Percentiles rank a stretch among this genome's conserved stretches.
These are phyloP conservation scores for Tethea ocularis DNA, from an alignment of 2,888 invertebrate genomes.

Conservation along the genomic window DNA sequence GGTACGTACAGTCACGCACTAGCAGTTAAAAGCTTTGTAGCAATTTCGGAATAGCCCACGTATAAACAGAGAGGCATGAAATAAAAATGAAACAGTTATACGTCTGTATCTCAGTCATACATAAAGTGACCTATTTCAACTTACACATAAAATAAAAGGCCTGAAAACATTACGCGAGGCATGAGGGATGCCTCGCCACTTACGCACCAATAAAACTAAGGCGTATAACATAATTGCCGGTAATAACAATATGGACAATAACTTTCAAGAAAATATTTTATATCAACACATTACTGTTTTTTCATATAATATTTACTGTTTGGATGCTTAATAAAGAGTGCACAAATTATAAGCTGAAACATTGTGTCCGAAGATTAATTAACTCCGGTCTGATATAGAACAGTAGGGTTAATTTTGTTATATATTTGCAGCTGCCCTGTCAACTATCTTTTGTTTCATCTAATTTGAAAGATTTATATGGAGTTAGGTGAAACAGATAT, in stretches of 20 bases:
- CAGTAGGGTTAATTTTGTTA: too few relatives aligned
- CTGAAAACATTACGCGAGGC: conserved; percentile 32
- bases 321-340: too few relatives aligned
- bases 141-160: conserved; percentile 46
- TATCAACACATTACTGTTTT: neutral
- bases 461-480: too few relatives aligned
- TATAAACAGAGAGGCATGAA: conserved; percentile 23
- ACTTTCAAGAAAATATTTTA: conserved; percentile 17
- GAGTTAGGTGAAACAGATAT: too few relatives aligned
- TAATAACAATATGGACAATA: conserved; percentile 33
- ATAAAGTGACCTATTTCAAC: conserved; percentile 48
- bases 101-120: conserved; percentile 42
- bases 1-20: conserved; percentile 9
- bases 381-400: too few relatives aligned
- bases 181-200: conserved; percentile 32
- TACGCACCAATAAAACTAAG: conserved; percentile 10
- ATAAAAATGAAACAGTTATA: conserved; percentile 43
- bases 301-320: neutral
- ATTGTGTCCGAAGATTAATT: too few relatives aligned
- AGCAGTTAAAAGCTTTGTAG: conserved; percentile 17
- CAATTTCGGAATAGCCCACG: conserved; percentile 14
- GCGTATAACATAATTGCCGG: conserved; percentile 29
- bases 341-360: too few relatives aligned
- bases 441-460: too few relatives aligned
- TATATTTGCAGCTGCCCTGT: too few relatives aligned